Evolutionary conservation across 2,888 invertebrate genomes (phyloP).

Genomic region (Drosophila formosana): DNA sequence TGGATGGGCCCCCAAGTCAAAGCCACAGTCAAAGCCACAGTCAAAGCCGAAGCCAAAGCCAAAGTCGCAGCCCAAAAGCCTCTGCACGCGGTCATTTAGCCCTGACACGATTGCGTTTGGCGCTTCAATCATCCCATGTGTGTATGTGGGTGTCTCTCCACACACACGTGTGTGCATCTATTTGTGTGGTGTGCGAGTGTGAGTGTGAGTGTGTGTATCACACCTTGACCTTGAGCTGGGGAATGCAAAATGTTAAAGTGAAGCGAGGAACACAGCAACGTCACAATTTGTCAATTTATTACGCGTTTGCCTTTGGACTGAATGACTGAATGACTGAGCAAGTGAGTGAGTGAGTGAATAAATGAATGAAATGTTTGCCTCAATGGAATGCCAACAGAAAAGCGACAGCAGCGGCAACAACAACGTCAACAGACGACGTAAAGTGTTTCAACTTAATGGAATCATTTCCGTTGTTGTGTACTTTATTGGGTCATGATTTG

Average conservation of each 20-base stretch:
- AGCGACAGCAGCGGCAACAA: constrained; percentile 9
- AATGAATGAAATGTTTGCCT: constrained; percentile 25
- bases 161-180: constrained; percentile 3
- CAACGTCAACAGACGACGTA: constrained; percentile 19
- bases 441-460: constrained; percentile 59
- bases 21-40: background rate
- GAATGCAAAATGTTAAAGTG: constrained; percentile 20
- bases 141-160: background rate
- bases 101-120: constrained; percentile 61
- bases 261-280: constrained; percentile 14
- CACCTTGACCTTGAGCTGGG: constrained; percentile 26
- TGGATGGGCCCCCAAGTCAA: background rate
- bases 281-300: constrained; percentile 60
- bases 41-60: background rate
- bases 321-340: constrained; percentile 50
- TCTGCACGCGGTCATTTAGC: constrained; percentile 40
- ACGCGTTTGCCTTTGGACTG: constrained; percentile 45
- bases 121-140: constrained; percentile 27
- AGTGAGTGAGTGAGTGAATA: constrained; percentile 10
- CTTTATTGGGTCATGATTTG: constrained; percentile 54
- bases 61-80: constrained; percentile 8
- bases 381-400: constrained; percentile 35
- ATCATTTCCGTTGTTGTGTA: constrained; percentile 61
- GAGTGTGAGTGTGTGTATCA: constrained; percentile 9
- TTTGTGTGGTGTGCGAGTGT: constrained; percentile 1